These are phyloP conservation scores for Drosophila azteca DNA, from an alignment of 1,140 invertebrate species.

Conservation along the genomic window DNA sequence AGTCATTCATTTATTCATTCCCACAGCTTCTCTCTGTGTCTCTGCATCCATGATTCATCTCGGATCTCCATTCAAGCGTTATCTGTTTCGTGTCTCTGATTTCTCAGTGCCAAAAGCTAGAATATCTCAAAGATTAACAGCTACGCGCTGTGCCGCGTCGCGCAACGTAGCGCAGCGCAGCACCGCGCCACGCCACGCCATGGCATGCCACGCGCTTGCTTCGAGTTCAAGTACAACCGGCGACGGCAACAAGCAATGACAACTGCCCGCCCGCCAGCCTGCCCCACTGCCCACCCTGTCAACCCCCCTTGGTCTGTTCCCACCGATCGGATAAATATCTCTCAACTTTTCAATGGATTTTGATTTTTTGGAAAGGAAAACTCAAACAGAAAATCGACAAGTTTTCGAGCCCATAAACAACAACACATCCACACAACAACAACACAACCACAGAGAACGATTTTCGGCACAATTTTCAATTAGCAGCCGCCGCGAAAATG, in stretches of 20 bases:
- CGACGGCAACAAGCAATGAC: slow-evolving; percentile 59
- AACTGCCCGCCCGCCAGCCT: slow-evolving; percentile 11
- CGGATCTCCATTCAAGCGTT: slow-evolving; percentile 35
- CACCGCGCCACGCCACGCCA: background rate
- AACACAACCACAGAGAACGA: slow-evolving; percentile 20
- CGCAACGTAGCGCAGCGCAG: no score
- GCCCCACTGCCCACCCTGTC: background rate
- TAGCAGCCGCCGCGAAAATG: slow-evolving; percentile 48
- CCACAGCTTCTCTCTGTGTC: no score
- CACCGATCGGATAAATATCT: slow-evolving; percentile 35
- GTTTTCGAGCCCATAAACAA: slow-evolving; percentile 42
- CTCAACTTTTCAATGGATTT: slow-evolving; percentile 56
- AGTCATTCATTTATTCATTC: no score
- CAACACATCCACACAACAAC: slow-evolving; percentile 37
- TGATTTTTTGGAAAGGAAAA: slow-evolving; percentile 52
- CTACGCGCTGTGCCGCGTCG: slow-evolving; percentile 17
- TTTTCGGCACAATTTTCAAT: slow-evolving; percentile 78
- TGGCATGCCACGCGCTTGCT: slow-evolving; percentile 37
- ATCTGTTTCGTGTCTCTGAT: slow-evolving; percentile 25
- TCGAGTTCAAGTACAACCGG: slow-evolving; percentile 75
- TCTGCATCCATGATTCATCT: slow-evolving; percentile 10
- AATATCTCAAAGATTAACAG: slow-evolving; percentile 32
- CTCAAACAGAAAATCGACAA: slow-evolving; percentile 44
- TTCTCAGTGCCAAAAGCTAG: slow-evolving; percentile 24
- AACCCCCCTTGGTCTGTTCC: background rate